phyloP scores from a whole-genome alignment of 1,140 invertebrate species.

The Heliothis virescens region DNA sequence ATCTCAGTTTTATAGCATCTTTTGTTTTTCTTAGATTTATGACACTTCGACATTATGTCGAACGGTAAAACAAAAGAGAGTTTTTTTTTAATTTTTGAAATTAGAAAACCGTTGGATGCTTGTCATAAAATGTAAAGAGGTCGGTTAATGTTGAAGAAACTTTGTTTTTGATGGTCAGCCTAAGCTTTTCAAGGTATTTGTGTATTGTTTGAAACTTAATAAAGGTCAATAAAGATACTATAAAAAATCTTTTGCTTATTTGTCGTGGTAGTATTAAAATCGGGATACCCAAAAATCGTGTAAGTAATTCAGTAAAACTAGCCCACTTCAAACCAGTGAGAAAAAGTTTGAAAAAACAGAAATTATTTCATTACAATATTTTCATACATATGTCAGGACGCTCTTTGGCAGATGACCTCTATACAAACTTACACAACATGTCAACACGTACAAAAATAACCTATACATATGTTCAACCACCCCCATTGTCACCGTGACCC shows the following conservation, averaged over 20 bases:
- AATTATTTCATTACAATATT: too few species aligned
- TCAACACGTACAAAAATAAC: conserved; percentile 10
- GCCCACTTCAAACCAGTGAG: too few species aligned
- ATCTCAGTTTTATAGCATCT: not conserved
- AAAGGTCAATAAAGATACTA: too few species aligned
- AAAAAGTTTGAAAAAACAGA: too few species aligned
- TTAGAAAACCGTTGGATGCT: not conserved
- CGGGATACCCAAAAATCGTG: too few species aligned
- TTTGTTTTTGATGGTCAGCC: too few species aligned
- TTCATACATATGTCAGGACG: too few species aligned
- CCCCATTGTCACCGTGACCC: conserved; percentile 30
- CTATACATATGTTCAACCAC: conserved; percentile 30
- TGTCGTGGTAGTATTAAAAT: not conserved
- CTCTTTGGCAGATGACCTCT: too few species aligned
- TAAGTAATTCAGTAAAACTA: too few species aligned
- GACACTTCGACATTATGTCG: conserved; percentile 30
- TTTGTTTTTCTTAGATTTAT: conserved; percentile 47
- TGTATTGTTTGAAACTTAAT: too few species aligned
- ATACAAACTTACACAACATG: not conserved
- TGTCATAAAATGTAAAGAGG: conserved; percentile 1
- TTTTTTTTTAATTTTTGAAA: not conserved
- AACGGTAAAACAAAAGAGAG: conserved; percentile 22
- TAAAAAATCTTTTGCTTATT: too few species aligned
- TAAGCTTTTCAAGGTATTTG: too few species aligned
- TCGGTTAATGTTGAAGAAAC: not conserved